A percentile compares a stretch with the other conserved stretches of the same genome.
Conservation (phyloP, 1,140 invertebrate genomes). For the Conopomorpha cramerella region DNA sequence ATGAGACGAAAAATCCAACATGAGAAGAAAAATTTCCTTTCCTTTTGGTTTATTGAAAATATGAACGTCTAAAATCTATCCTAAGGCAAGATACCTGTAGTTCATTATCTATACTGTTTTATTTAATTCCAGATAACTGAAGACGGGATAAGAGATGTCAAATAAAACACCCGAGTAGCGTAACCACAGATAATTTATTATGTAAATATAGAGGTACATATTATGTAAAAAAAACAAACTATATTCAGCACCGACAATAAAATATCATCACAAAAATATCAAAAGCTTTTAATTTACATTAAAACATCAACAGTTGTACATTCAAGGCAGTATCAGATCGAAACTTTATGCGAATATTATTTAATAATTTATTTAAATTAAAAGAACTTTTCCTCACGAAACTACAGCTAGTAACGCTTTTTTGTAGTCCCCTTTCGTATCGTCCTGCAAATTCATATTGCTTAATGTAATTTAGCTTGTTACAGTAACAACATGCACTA, state of each 20-base stretch:
- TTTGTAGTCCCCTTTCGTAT: constrained; percentile 58
- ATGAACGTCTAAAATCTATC: no score
- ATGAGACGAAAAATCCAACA: no score
- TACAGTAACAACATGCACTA: constrained; percentile 34
- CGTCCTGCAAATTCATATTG: constrained; percentile 54
- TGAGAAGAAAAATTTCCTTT: no score
- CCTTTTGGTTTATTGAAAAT: no score
- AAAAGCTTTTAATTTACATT: constrained; percentile 46
- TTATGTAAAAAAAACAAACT: constrained; percentile 58
- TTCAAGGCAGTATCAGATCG: constrained; percentile 40
- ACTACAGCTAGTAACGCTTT: constrained; percentile 49
- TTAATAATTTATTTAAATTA: constrained; percentile 13
- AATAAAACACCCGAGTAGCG: constrained; percentile 22
- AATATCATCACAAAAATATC: constrained; percentile 57
- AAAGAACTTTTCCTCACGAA: constrained; percentile 39
- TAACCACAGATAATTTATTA: constrained; percentile 57
- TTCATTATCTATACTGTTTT: no score
- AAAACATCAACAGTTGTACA: constrained; percentile 46
- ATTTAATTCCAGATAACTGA: constrained; percentile 46
- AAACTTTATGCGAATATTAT: constrained; percentile 8
- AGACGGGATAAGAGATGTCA: constrained; percentile 51
- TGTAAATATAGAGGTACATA: constrained; percentile 46
- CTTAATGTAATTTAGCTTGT: constrained; percentile 24
- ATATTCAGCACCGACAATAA: constrained; percentile 60
- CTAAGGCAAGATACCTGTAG: no score